Evolutionary conservation across 1,140 invertebrate genomes (phyloP).

Genomic region (Caerostris darwini): DNA sequence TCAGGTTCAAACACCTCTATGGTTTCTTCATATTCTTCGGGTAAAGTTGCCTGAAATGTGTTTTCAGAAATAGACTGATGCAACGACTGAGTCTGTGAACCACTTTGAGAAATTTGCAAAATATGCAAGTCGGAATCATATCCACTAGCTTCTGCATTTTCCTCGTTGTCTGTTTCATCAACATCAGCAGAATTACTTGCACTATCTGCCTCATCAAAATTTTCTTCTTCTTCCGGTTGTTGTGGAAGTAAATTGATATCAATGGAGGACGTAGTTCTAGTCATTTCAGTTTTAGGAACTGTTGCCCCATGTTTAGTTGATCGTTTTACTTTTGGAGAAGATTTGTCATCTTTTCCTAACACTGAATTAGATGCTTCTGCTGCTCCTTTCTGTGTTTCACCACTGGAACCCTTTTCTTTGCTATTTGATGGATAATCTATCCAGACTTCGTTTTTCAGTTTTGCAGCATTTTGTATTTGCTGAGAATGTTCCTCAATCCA

Average conservation of each 20-base stretch:
- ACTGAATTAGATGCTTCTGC: background rate
- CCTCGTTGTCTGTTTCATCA: constrained; percentile 76
- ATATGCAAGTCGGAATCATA: constrained; percentile 73
- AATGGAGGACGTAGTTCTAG: background rate
- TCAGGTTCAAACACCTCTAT: constrained; percentile 90
- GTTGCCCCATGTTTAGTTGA: background rate
- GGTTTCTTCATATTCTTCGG: constrained; percentile 85
- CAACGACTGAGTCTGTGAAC: constrained; percentile 24
- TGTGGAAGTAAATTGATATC: constrained; percentile 18
- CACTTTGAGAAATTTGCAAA: constrained; percentile 68
- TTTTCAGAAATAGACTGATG: constrained; percentile 5
- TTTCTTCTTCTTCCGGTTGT: constrained; percentile 25
- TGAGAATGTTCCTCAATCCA: constrained; percentile 93
- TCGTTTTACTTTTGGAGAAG: constrained; percentile 50
- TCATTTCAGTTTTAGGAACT: constrained; percentile 3
- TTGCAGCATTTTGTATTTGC: constrained; percentile 78
- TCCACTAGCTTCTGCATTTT: constrained; percentile 70
- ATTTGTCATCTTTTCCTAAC: constrained; percentile 57
- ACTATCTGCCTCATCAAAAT: constrained; percentile 70
- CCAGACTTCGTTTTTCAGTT: constrained; percentile 76
- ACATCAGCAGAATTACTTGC: constrained; percentile 78
- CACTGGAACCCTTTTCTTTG: constrained; percentile 24
- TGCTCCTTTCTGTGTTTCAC: background rate
- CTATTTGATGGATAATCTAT: constrained; percentile 70
- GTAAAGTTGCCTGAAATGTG: constrained; percentile 3